A percentile compares a stretch with the other conserved stretches of the same genome.
Evolutionary conservation across 2,888 invertebrate genomes (phyloP).

Genomic region (Pammene aurita): DNA sequence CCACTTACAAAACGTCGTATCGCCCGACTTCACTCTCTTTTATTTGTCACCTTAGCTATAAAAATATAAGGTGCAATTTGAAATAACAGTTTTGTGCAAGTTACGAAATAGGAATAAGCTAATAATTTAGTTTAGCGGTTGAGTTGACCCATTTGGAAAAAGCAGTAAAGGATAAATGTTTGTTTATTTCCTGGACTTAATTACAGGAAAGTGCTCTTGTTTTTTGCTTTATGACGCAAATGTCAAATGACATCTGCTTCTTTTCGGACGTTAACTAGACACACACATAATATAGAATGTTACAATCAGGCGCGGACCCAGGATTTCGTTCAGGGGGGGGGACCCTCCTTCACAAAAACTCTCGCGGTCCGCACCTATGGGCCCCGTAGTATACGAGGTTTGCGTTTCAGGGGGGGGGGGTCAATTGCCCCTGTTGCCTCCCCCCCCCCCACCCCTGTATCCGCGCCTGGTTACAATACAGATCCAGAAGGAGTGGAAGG

Average conservation of each 20-base stretch:
- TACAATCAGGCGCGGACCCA: too few relatives aligned
- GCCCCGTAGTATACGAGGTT: too few relatives aligned
- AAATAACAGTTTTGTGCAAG: neutral
- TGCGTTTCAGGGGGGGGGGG: too few relatives aligned
- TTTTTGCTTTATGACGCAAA: slow-evolving; percentile 4
- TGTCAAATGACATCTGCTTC: neutral
- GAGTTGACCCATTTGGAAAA: slow-evolving; percentile 18
- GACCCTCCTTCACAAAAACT: too few relatives aligned
- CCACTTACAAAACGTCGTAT: slow-evolving; percentile 14
- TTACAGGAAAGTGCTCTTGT: neutral
- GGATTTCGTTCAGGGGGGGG: too few relatives aligned
- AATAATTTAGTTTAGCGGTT: slow-evolving; percentile 17
- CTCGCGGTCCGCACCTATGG: too few relatives aligned
- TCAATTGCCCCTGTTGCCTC: too few relatives aligned
- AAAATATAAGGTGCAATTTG: neutral
- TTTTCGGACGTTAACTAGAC: neutral
- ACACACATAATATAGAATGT: too few relatives aligned
- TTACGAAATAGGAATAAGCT: neutral
- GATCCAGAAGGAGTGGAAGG: too few relatives aligned
- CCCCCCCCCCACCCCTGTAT: too few relatives aligned
- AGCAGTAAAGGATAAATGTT: slow-evolving; percentile 25
- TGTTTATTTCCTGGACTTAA: slow-evolving; percentile 12
- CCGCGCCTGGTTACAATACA: too few relatives aligned
- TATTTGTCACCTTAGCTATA: neutral
- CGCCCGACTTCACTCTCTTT: neutral